phyloP scores from a whole-genome alignment of 2,888 invertebrate genomes.

The Diadegma fenestrale region DNA sequence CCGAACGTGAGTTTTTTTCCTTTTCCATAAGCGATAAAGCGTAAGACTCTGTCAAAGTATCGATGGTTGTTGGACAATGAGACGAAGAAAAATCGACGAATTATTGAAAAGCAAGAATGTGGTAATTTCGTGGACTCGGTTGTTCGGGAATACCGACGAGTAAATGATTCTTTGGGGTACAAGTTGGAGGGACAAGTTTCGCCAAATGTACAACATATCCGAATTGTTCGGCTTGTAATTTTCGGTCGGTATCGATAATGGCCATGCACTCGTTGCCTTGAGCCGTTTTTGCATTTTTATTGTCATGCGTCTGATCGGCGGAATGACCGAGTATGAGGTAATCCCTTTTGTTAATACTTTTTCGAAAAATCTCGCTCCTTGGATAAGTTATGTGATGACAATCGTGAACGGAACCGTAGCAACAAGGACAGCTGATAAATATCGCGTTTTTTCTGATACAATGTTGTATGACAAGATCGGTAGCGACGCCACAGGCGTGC shows the following conservation, averaged over 20 bases:
- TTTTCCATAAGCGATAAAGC: neutral
- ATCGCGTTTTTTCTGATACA: constrained; percentile 91
- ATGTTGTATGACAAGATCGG: constrained; percentile 95
- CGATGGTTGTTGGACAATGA: neutral
- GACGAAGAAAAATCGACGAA: constrained; percentile 56
- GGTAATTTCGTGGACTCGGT: constrained; percentile 28
- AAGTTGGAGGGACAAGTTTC: constrained; percentile 91
- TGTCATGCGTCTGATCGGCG: constrained; percentile 95
- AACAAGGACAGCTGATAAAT: constrained; percentile 97
- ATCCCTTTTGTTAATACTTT: constrained; percentile 86
- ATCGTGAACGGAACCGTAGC: constrained; percentile 95
- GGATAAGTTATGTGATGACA: constrained; percentile 94
- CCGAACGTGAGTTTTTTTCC: neutral
- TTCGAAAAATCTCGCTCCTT: constrained; percentile 88
- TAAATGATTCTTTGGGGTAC: constrained; percentile 97
- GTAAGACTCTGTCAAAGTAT: neutral
- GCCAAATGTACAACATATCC: constrained; percentile 92
- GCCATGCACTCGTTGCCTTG: constrained; percentile 96
- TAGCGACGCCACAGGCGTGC: constrained; percentile 98
- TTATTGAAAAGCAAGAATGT: constrained; percentile 25
- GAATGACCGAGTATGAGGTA: constrained; percentile 94
- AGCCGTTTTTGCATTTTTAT: constrained; percentile 88
- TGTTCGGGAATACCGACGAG: constrained; percentile 88
- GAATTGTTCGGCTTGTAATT: constrained; percentile 90
- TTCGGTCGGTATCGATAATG: constrained; percentile 94